Conservation (phyloP, 2,888 invertebrate species). For the Harpagoxenus sublaevis region DNA sequence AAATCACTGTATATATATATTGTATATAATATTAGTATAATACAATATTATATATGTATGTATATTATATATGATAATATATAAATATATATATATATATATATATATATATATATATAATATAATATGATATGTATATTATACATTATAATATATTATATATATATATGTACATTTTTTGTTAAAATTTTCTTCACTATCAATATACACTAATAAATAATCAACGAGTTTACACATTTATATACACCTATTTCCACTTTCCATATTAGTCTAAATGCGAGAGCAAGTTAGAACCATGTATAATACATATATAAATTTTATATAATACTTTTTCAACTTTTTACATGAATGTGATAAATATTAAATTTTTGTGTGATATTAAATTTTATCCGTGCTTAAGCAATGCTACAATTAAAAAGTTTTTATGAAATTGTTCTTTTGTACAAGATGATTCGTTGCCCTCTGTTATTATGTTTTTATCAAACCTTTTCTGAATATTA, state of each 20-base stretch:
- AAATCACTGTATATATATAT: too few relatives aligned
- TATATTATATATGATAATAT: slow-evolving; percentile 7
- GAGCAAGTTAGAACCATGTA: slow-evolving; percentile 36
- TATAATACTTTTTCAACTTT: not conserved
- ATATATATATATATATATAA: too few relatives aligned
- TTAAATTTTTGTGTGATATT: not conserved
- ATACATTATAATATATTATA: slow-evolving; percentile 11
- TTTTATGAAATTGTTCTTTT: not conserved
- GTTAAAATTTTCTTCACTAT: slow-evolving; percentile 30
- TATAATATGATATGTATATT: too few relatives aligned
- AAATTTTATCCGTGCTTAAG: slow-evolving; percentile 9
- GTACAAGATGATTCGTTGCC: not conserved
- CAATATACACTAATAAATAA: slow-evolving; percentile 62
- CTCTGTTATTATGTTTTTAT: not conserved
- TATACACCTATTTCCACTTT: slow-evolving; percentile 58
- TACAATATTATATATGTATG: too few relatives aligned
- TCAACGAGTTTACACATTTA: slow-evolving; percentile 52
- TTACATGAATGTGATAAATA: not conserved
- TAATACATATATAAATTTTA: not conserved
- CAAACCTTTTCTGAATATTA: slow-evolving; percentile 1
- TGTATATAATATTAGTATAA: too few relatives aligned
- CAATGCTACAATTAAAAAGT: not conserved
- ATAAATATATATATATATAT: not conserved
- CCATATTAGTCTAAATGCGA: slow-evolving; percentile 49
- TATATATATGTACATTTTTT: too few relatives aligned